These are phyloP conservation scores for Coleophora flavipennella DNA, from an alignment of 2,888 invertebrate genomes.

Conservation along the genomic window DNA sequence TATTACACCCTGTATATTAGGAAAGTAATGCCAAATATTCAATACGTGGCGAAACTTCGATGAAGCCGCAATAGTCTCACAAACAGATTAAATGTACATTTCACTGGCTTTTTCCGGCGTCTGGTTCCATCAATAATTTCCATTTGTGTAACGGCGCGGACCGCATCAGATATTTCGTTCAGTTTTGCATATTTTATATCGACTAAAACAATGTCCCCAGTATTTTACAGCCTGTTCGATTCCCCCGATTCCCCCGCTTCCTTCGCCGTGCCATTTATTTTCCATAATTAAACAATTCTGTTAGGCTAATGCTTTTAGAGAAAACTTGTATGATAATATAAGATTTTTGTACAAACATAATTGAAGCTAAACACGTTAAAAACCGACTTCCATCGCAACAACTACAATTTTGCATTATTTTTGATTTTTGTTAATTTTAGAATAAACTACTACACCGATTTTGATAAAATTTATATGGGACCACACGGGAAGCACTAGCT, in stretches of 20 bases:
- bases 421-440: no score
- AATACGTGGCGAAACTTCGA: constrained; percentile 39
- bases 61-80: constrained; percentile 49
- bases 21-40: constrained; percentile 30
- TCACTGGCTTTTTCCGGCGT: constrained; percentile 58
- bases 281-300: constrained; percentile 20
- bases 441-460: no score
- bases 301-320: constrained; percentile 1
- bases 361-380: no score
- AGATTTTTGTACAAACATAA: no score
- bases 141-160: constrained; percentile 60
- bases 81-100: constrained; percentile 63
- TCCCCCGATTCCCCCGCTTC: constrained; percentile 19
- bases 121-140: constrained; percentile 62
- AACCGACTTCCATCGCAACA: no score
- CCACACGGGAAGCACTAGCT: no score
- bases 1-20: no score
- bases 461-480: no score
- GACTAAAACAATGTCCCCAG: constrained; percentile 53
- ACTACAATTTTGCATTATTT: no score
- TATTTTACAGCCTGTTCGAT: constrained; percentile 29
- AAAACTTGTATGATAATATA: neutral
- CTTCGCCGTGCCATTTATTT: constrained; percentile 22
- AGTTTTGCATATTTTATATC: constrained; percentile 63
- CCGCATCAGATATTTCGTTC: constrained; percentile 66